phyloP scores from a whole-genome alignment of 2,797 vertebrate species.

The Diplodus puntazzo region DNA sequence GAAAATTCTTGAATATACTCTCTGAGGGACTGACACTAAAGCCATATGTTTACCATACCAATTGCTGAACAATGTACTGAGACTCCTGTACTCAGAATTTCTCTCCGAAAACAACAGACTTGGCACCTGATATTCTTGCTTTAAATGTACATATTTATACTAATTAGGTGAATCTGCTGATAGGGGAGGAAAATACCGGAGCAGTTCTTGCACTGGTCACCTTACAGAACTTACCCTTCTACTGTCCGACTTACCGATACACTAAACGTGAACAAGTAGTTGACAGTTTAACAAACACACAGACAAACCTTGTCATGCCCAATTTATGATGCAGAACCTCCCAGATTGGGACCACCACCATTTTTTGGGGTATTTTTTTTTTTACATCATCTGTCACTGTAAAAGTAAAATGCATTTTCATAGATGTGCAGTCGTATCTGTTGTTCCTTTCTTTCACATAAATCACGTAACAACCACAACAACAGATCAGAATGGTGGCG shows the following conservation, averaged over 20 bases:
- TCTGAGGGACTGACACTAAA: background rate
- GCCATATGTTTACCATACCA: background rate
- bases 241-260: background rate
- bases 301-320: background rate
- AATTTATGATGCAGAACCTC: background rate
- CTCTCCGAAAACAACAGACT: background rate
- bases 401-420: background rate
- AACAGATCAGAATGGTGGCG: background rate
- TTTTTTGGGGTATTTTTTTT: background rate
- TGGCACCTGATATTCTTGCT: background rate
- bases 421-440: background rate
- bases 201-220: background rate
- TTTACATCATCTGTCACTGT: too few relatives aligned
- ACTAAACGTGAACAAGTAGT: background rate
- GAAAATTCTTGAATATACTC: background rate
- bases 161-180: too few relatives aligned
- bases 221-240: background rate
- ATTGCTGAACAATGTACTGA: background rate
- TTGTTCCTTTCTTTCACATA: background rate
- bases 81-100: background rate
- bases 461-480: background rate
- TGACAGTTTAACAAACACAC: background rate
- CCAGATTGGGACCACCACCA: background rate
- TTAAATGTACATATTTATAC: too few relatives aligned
- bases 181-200: background rate